phyloP scores from a whole-genome alignment of 2,888 invertebrate genomes.

The Oxytorus armatus region DNA sequence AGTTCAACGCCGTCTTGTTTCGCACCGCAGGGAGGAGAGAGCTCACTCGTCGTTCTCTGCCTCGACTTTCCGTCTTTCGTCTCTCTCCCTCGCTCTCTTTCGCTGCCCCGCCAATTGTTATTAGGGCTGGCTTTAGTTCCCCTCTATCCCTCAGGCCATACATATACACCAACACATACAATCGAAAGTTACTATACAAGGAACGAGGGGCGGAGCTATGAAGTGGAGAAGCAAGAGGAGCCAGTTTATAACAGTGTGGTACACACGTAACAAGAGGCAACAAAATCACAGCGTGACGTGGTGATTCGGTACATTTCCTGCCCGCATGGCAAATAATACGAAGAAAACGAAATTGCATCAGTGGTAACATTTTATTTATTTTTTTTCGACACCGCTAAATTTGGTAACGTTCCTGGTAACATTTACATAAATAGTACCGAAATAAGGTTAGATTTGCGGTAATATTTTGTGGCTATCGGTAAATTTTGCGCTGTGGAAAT shows the following conservation, averaged over 20 bases:
- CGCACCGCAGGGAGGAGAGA: conserved; percentile 59
- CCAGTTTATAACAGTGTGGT: conserved; percentile 52
- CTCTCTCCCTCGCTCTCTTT: conserved; percentile 64
- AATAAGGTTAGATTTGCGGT: neutral
- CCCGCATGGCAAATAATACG: conserved; percentile 52
- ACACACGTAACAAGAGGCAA: conserved; percentile 55
- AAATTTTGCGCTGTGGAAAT: neutral
- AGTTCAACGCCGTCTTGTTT: conserved; percentile 61
- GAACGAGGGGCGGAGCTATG: conserved; percentile 77
- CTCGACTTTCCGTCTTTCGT: conserved; percentile 40
- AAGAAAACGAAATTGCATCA: conserved; percentile 3
- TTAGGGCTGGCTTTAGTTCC: conserved; percentile 79
- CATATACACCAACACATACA: conserved; percentile 76
- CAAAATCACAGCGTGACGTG: conserved; percentile 50
- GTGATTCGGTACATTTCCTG: conserved; percentile 57
- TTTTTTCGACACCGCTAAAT: neutral
- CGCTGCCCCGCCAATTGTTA: conserved; percentile 71
- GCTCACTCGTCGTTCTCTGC: conserved; percentile 39
- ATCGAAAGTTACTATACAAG: conserved; percentile 78
- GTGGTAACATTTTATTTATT: neutral
- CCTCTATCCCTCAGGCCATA: conserved; percentile 48
- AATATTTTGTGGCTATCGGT: neutral
- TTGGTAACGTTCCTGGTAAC: neutral
- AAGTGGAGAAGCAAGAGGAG: conserved; percentile 54
- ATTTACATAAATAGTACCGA: no score